These are phyloP conservation scores for Grammomys surdaster DNA, from an alignment of 2,113 vertebrate species.

Conservation along the genomic window DNA sequence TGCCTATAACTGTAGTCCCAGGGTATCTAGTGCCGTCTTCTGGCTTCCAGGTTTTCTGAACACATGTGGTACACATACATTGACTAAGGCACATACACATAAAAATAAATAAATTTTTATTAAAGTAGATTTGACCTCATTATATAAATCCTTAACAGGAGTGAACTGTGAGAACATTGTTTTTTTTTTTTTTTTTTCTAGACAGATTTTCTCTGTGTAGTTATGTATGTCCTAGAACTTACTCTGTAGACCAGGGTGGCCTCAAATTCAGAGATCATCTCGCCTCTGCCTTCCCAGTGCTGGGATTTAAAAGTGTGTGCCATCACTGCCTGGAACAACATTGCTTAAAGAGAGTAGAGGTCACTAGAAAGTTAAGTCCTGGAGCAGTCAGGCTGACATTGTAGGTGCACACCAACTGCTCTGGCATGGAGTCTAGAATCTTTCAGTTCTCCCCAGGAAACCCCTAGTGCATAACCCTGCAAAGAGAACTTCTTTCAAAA, in stretches of 20 bases:
- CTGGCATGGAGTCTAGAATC: background rate
- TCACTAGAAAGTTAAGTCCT: background rate
- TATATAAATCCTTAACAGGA: background rate
- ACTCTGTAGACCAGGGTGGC: background rate
- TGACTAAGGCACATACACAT: background rate
- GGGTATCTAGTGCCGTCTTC: background rate
- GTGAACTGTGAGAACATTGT: background rate
- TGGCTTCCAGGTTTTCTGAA: background rate
- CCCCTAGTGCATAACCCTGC: background rate
- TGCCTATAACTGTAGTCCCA: background rate
- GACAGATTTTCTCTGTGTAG: background rate
- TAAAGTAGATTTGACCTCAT: background rate
- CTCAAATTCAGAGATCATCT: background rate
- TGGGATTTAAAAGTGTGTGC: background rate
- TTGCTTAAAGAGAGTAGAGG: background rate
- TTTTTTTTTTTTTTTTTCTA: background rate
- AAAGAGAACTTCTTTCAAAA: constrained; percentile 44
- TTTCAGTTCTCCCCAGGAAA: constrained; percentile 55
- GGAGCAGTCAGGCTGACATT: background rate
- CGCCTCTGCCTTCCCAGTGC: background rate
- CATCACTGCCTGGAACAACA: background rate
- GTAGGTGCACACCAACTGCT: background rate
- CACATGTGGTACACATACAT: background rate
- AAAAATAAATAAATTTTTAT: background rate
- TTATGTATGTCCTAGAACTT: background rate